Conservation (phyloP, 2,888 invertebrate species). For the Ophonus ardosiacus region DNA sequence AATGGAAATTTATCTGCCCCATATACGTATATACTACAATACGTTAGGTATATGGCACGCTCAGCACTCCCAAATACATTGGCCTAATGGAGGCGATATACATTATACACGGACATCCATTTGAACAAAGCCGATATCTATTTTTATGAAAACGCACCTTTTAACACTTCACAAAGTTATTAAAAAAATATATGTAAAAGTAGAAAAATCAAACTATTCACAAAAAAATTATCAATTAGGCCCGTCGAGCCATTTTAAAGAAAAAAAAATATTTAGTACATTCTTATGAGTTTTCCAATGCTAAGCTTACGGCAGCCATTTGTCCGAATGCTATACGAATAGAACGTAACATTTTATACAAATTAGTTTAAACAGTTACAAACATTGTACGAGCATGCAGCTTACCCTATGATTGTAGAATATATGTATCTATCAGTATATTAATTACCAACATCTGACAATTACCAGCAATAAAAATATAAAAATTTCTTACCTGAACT, state of each 20-base stretch:
- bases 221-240: conserved; percentile 70
- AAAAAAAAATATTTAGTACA: conserved; percentile 69
- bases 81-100: conserved; percentile 76
- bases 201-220: conserved; percentile 60
- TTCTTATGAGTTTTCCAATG: conserved; percentile 72
- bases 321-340: conserved; percentile 75
- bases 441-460: conserved; percentile 77
- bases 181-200: conserved; percentile 71
- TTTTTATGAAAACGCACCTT: conserved; percentile 54
- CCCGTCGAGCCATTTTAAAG: conserved; percentile 44
- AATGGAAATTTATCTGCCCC: conserved; percentile 21
- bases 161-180: conserved; percentile 67
- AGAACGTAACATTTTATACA: conserved; percentile 72
- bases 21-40: conserved; percentile 55
- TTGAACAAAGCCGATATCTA: conserved; percentile 74
- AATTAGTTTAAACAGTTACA: conserved; percentile 71
- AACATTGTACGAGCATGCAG: conserved; percentile 69
- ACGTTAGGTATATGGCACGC: conserved; percentile 66
- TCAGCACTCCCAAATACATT: conserved; percentile 71
- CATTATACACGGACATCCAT: conserved; percentile 74
- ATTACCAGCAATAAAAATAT: conserved; percentile 77
- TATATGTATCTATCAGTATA: conserved; percentile 71
- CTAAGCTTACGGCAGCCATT: conserved; percentile 79
- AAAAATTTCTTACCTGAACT: conserved; percentile 80
- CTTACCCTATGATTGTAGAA: conserved; percentile 70